phyloP scores from a whole-genome alignment of 2,797 vertebrate species.

The Alcedo quadribrachys region DNA sequence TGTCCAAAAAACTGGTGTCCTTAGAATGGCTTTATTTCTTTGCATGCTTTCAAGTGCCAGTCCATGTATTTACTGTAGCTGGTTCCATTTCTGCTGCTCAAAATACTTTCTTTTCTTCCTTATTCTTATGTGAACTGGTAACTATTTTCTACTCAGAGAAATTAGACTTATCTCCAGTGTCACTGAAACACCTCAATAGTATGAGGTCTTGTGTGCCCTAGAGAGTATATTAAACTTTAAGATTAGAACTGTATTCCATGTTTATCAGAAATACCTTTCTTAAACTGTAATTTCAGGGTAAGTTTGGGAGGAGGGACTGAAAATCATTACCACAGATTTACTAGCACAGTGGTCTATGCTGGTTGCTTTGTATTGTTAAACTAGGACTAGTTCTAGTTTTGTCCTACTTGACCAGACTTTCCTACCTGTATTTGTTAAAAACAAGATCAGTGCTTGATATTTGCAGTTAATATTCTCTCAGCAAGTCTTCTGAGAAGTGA shows the following conservation, averaged over 20 bases:
- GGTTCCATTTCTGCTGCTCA: not conserved
- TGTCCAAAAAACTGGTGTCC: not conserved
- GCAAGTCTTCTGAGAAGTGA: not conserved
- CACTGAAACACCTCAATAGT: not conserved
- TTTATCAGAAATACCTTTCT: not conserved
- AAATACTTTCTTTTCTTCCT: not conserved
- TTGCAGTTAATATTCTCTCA: not conserved
- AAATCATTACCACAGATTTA: not conserved
- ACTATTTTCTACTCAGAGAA: not conserved
- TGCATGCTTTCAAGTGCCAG: not conserved
- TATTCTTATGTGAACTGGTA: not conserved
- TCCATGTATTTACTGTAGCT: not conserved
- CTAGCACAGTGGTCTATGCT: not conserved
- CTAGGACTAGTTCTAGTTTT: not conserved
- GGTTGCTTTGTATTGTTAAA: not conserved
- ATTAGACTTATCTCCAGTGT: not conserved
- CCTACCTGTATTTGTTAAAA: not conserved
- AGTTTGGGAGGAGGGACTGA: not conserved
- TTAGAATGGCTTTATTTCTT: not conserved
- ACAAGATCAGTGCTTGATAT: not conserved
- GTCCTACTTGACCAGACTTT: not conserved
- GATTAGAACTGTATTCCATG: not conserved
- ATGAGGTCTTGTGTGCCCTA: not conserved
- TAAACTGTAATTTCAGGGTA: not conserved
- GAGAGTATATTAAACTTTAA: not conserved